Evolutionary conservation across 2,888 invertebrate genomes (phyloP).

Genomic region (Caenorhabditis angaria): DNA sequence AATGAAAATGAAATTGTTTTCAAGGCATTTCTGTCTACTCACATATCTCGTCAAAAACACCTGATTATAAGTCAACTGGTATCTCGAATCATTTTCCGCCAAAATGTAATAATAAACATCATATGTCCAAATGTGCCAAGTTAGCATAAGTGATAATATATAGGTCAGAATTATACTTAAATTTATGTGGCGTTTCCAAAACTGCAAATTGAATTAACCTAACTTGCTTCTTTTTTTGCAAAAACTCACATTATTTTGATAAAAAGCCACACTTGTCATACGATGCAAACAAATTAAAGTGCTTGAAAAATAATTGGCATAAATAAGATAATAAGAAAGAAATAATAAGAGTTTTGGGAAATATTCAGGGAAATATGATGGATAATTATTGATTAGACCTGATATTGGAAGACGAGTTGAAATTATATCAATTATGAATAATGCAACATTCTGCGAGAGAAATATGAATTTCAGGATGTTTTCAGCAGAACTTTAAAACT

Average conservation of each 20-base stretch:
- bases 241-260: too few species aligned
- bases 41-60: too few species aligned
- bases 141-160: constrained; percentile 16
- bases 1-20: too few species aligned
- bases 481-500: neutral
- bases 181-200: constrained; percentile 20
- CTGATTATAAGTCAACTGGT: too few species aligned
- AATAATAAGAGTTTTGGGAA: constrained; percentile 13
- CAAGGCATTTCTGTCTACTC: too few species aligned
- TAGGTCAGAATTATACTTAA: constrained; percentile 13
- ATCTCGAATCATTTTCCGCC: constrained; percentile 14
- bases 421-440: constrained; percentile 25
- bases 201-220: too few species aligned
- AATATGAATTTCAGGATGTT: neutral
- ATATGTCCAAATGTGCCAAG: constrained; percentile 36
- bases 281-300: constrained; percentile 33
- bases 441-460: constrained; percentile 26
- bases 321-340: constrained; percentile 34
- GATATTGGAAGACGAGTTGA: constrained; percentile 31
- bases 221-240: too few species aligned
- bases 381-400: constrained; percentile 20
- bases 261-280: constrained; percentile 31
- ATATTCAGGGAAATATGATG: constrained; percentile 16
- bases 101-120: constrained; percentile 14
- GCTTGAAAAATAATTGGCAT: constrained; percentile 27